Percentiles rank a stretch among this genome's conserved stretches.
Evolutionary conservation across 2,113 vertebrate species (phyloP).

Genomic region (Scortum barcoo): DNA sequence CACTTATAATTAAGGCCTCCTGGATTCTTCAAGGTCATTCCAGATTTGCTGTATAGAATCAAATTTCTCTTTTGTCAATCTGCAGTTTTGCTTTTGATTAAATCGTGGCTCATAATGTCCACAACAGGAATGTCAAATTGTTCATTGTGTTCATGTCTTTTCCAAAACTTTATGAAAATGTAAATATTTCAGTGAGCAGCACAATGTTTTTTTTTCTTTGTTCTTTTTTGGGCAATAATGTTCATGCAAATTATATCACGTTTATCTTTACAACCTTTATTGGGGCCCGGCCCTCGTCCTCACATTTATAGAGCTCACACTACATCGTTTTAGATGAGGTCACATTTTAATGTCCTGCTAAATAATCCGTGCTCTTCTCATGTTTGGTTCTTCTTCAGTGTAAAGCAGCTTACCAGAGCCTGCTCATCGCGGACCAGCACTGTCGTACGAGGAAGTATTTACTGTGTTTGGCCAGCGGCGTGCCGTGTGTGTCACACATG

Average conservation of each 20-base stretch:
- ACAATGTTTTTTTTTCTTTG: no score
- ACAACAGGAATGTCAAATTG: no score
- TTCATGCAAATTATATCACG: no score
- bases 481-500: conserved; percentile 95
- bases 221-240: no score
- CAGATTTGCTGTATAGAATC: neutral
- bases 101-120: no score
- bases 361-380: no score
- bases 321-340: neutral
- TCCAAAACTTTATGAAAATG: no score
- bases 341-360: neutral
- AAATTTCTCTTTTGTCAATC: neutral
- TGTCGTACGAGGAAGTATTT: conserved; percentile 95
- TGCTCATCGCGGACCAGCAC: conserved; percentile 96
- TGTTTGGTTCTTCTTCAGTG: conserved; percentile 82
- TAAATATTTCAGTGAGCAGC: no score
- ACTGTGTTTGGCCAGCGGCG: conserved; percentile 94
- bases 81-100: no score
- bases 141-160: no score
- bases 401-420: conserved; percentile 93
- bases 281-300: no score
- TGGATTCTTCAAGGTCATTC: neutral
- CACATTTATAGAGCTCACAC: neutral
- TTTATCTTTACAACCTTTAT: no score
- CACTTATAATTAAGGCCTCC: neutral